Evolutionary conservation across 2,888 invertebrate species (phyloP).

Genomic region (Lycophotia porphyrea): DNA sequence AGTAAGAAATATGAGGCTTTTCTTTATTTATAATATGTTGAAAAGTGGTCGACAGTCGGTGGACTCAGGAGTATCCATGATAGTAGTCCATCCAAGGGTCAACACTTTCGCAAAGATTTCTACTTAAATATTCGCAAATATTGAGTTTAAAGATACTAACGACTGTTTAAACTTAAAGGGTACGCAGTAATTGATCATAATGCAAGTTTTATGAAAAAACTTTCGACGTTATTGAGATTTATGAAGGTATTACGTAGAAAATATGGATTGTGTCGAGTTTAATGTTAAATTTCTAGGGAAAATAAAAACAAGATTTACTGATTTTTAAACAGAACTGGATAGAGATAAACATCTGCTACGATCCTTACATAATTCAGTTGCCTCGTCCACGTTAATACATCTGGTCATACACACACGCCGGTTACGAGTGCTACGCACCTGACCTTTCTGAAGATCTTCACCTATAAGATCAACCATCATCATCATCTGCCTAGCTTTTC

Average conservation of each 20-base stretch:
- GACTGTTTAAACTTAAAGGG: constrained; percentile 39
- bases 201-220: constrained; percentile 62
- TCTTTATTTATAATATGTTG: no score
- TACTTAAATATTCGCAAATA: constrained; percentile 13
- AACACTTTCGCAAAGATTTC: not conserved
- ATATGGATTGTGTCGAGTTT: constrained; percentile 13
- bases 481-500: no score
- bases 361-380: not conserved
- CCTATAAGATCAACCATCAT: no score
- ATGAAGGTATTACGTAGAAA: constrained; percentile 45
- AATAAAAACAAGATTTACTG: constrained; percentile 2
- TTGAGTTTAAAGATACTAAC: constrained; percentile 28
- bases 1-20: no score
- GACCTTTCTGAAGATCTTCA: no score
- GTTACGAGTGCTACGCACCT: no score
- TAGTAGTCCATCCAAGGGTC: no score
- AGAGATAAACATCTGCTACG: no score
- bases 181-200: constrained; percentile 53
- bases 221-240: constrained; percentile 60
- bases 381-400: no score
- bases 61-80: no score
- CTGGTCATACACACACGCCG: no score
- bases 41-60: no score
- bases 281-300: not conserved
- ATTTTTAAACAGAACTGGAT: not conserved